A percentile compares a stretch with the other conserved stretches of the same genome.
Conservation (phyloP, 2,888 invertebrate species). For the Xestia c-nigrum region DNA sequence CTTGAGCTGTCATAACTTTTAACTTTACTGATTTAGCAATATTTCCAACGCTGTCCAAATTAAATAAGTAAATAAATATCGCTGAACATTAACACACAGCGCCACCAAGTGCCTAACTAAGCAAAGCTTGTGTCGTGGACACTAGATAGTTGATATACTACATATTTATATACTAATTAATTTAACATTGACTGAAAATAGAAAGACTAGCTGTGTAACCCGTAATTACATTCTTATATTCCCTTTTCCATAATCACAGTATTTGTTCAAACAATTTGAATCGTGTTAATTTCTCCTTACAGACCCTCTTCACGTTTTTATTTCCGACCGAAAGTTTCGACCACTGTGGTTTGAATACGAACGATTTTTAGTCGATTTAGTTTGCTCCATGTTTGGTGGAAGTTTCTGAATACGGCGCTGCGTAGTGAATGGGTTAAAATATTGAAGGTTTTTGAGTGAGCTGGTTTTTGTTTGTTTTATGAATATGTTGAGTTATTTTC, state of each 20-base stretch:
- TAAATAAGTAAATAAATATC: too few species aligned
- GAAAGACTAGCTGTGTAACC: not conserved
- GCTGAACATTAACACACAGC: too few species aligned
- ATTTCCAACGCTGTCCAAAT: not conserved
- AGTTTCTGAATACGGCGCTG: slow-evolving; percentile 19
- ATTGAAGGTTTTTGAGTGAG: slow-evolving; percentile 32
- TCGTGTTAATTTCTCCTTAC: slow-evolving; percentile 26
- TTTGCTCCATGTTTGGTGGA: slow-evolving; percentile 40
- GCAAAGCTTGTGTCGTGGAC: too few species aligned
- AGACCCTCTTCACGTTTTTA: slow-evolving; percentile 35
- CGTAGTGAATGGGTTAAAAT: slow-evolving; percentile 31
- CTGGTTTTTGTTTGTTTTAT: slow-evolving; percentile 14
- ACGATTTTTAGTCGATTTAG: slow-evolving; percentile 54
- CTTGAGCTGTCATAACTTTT: not conserved
- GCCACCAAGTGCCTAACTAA: too few species aligned
- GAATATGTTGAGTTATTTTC: slow-evolving; percentile 8
- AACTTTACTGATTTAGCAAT: too few species aligned
- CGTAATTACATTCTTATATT: not conserved
- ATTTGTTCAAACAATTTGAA: slow-evolving; percentile 23
- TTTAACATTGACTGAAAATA: not conserved
- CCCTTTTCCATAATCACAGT: not conserved
- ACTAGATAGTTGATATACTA: too few species aligned
- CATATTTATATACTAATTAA: too few species aligned
- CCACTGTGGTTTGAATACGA: slow-evolving; percentile 34
- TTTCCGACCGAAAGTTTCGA: slow-evolving; percentile 41